A percentile compares a stretch with the other conserved stretches of the same genome.
These are phyloP conservation scores for Agrochola litura DNA, from an alignment of 2,888 invertebrate species.

Conservation along the genomic window DNA sequence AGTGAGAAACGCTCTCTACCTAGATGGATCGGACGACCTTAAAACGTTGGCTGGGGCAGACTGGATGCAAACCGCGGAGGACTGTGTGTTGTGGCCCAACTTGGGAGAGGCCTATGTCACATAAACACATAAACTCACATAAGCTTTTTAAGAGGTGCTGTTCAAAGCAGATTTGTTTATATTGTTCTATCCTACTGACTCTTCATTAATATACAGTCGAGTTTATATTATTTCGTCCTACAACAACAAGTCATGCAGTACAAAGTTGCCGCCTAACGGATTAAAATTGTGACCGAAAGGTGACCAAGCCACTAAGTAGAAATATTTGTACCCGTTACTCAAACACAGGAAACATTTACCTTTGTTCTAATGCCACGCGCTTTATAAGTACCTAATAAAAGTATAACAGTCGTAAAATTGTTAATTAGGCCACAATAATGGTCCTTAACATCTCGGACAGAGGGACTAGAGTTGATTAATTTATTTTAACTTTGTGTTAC, in stretches of 20 bases:
- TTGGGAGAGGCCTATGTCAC: not conserved
- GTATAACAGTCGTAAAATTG: constrained; percentile 56
- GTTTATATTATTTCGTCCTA: constrained; percentile 9
- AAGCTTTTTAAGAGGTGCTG: not conserved
- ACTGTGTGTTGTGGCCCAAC: not conserved
- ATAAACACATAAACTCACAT: not conserved
- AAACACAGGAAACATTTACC: constrained; percentile 82
- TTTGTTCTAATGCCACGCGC: constrained; percentile 80
- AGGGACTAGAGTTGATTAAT: constrained; percentile 57
- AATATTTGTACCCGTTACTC: constrained; percentile 79
- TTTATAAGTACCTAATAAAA: constrained; percentile 70
- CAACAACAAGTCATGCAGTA: constrained; percentile 34
- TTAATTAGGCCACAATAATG: constrained; percentile 56
- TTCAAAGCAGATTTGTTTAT: not conserved
- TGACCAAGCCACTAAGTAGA: constrained; percentile 74
- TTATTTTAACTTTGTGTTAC: constrained; percentile 51
- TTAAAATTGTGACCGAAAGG: constrained; percentile 61
- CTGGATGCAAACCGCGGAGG: not conserved
- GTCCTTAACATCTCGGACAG: constrained; percentile 35
- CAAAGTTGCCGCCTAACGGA: constrained; percentile 53
- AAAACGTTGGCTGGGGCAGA: not conserved
- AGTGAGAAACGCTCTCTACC: not conserved
- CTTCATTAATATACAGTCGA: not conserved
- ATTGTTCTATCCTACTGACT: not conserved
- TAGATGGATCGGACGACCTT: not conserved